Conservation (phyloP, 1,140 invertebrate species). For the Macrosteles quadrilineatus region DNA sequence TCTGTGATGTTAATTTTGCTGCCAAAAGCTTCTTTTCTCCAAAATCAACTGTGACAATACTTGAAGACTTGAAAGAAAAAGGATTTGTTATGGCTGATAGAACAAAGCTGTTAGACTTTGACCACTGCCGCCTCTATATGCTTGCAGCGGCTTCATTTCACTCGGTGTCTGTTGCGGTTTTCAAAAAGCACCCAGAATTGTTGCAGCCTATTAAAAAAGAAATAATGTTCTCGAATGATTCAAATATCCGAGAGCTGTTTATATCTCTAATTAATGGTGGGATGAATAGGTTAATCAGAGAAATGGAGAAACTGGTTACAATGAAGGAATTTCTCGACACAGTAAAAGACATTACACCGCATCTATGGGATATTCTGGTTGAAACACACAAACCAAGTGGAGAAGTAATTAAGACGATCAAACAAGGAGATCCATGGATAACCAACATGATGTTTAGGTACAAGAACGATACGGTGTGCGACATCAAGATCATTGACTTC, state of each 20-base stretch:
- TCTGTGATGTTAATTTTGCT: neutral
- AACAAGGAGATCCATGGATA: slow-evolving; percentile 66
- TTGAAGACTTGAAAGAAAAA: neutral
- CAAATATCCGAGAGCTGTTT: too few species aligned
- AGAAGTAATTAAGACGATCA: slow-evolving; percentile 57
- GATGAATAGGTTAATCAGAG: neutral
- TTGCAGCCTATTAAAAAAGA: neutral
- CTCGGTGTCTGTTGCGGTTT: neutral
- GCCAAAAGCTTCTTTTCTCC: neutral
- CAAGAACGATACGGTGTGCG: slow-evolving; percentile 51
- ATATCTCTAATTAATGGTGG: neutral
- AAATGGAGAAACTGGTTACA: neutral
- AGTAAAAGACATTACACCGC: neutral
- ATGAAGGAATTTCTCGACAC: too few species aligned
- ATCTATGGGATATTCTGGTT: neutral
- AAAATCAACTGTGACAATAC: neutral
- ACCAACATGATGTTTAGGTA: slow-evolving; percentile 68
- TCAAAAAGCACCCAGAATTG: neutral
- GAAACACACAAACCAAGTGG: neutral
- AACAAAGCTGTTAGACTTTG: neutral
- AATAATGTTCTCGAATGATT: neutral
- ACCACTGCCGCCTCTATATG: neutral
- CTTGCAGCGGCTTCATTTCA: neutral
- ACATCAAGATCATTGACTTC: slow-evolving; percentile 63
- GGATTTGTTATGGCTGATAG: neutral